Evolutionary conservation across 2,888 invertebrate species (phyloP), one percentile per base, ranked within the genome.

Genomic region (Spisula solida): DNA sequence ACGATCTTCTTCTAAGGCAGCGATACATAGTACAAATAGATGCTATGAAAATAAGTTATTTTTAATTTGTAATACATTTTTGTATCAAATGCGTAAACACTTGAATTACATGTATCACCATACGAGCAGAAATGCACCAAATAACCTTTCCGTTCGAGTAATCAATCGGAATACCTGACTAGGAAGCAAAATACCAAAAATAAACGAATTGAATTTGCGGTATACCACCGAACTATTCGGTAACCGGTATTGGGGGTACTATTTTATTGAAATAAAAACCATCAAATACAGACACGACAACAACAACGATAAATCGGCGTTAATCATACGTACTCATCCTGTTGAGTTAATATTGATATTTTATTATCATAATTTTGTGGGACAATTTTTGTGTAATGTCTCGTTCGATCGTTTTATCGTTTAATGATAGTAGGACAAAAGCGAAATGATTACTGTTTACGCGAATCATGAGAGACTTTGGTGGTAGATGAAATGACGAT

Each of bases 91-190:
- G 6, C 18, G 31, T 70, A 34, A 31, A 75, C 31, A 8, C 8
- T 5, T 8, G 41, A 41, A 41, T 8, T 41, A 41, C 41, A 41
- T 34, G 29, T 14, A 31, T 34, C 31, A 6, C 31, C 31, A 18
- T 34, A 31, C n/a, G 75, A 5, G 75, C 10, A 56, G n/a, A 47
- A 47, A 66, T 29, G 91, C 47, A 91, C 91, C 75, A 14, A 20
- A 12, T 89, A 79, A 89, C 91, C 29, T 89, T 89, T 84, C 66
- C 91, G 88, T 31, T 79, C 66, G 91, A 91, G 91, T 91, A 91
- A 86, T 18, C 86, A 51, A 51, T 34, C 79, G 89, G 87, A 85
- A 85, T 80, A 79, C 55, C n/a, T 51, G 34, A 60, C 51, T 79
- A 82, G 78, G 60, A 47, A 82, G 47, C 34, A 0, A 75, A 75